Percentiles rank a stretch among this genome's conserved stretches.
phyloP scores from a whole-genome alignment of 2,888 invertebrate genomes.

The Drosophila birchii region DNA sequence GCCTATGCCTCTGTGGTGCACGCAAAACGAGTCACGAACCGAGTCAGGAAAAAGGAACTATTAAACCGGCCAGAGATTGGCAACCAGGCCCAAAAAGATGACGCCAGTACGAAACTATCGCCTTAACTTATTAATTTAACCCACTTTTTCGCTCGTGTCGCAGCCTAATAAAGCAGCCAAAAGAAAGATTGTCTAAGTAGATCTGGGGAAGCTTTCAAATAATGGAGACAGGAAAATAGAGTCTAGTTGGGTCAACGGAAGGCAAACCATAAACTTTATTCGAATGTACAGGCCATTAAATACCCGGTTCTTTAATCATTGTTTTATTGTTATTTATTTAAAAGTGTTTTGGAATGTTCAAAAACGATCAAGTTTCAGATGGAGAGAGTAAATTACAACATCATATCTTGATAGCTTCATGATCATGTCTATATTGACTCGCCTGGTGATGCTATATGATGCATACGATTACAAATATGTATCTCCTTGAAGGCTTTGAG shows the following conservation, averaged over 20 bases:
- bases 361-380: not conserved
- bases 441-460: not conserved
- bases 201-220: conserved; percentile 27
- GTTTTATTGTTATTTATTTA: too few relatives aligned
- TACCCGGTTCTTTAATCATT: not conserved
- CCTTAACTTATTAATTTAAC: conserved; percentile 64
- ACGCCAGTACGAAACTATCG: conserved; percentile 35
- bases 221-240: conserved; percentile 18
- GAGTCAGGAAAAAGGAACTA: conserved; percentile 38
- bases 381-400: not conserved
- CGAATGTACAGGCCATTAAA: not conserved
- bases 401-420: not conserved
- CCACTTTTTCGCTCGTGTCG: conserved; percentile 60
- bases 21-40: conserved; percentile 73
- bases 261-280: not conserved
- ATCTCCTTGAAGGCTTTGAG: not conserved
- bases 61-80: conserved; percentile 21
- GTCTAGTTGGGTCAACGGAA: conserved; percentile 13
- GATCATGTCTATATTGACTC: not conserved
- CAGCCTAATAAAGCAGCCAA: conserved; percentile 46
- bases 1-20: conserved; percentile 28
- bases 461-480: not conserved
- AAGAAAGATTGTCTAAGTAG: conserved; percentile 38
- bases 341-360: not conserved
- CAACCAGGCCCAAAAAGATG: conserved; percentile 27